These are phyloP conservation scores for Muscicapa adusta DNA, from an alignment of 2,113 vertebrate genomes.

Conservation along the genomic window DNA sequence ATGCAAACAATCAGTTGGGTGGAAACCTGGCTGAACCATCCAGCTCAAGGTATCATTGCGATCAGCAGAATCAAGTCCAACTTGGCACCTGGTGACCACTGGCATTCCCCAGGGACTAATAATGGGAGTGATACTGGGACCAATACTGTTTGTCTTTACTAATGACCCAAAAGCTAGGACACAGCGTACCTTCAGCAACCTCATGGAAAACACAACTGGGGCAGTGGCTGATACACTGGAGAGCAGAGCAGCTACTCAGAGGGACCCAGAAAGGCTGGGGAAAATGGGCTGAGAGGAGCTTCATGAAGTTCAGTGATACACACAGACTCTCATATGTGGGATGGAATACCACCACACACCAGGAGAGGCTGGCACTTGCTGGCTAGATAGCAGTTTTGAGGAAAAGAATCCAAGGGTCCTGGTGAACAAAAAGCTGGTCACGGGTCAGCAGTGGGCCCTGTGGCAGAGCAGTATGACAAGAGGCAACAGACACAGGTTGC, in stretches of 20 bases:
- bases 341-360: neutral
- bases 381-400: neutral
- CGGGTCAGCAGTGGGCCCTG: accelerated
- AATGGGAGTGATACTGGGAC: neutral
- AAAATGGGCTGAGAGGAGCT: neutral
- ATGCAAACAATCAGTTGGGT: neutral
- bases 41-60: neutral
- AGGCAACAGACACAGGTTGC: neutral
- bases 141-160: neutral
- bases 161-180: neutral
- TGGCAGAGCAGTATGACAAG: neutral
- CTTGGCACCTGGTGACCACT: neutral
- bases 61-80: neutral
- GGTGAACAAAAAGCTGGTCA: neutral
- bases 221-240: neutral
- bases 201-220: neutral
- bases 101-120: neutral
- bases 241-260: neutral
- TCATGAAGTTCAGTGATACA: neutral
- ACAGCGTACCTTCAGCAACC: neutral
- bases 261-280: neutral
- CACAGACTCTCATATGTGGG: accelerated
- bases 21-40: neutral
- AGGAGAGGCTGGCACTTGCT: neutral
- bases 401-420: neutral